Percentiles rank a stretch among this genome's conserved stretches.
These are phyloP conservation scores for Heterodera schachtii DNA, from an alignment of 1,140 invertebrate species.

Conservation along the genomic window DNA sequence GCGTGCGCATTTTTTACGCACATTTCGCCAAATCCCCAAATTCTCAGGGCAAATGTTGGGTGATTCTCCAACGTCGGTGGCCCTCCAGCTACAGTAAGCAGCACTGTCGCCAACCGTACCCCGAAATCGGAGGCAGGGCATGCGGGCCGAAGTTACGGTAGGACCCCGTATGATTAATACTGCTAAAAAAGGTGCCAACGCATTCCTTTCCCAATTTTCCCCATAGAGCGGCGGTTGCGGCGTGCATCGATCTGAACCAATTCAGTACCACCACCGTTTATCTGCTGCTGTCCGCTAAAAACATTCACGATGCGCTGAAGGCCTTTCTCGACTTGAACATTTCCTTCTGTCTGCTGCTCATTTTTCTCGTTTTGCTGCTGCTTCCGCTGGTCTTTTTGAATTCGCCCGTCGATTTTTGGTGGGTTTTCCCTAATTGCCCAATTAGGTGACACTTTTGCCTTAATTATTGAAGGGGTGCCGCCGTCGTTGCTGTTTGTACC, in stretches of 20 bases:
- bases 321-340: slow-evolving; percentile 67
- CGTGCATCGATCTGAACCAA: slow-evolving; percentile 72
- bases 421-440: slow-evolving; percentile 36
- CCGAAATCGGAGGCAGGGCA: slow-evolving; percentile 73
- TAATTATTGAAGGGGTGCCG: slow-evolving; percentile 67
- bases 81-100: slow-evolving; percentile 69
- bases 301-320: slow-evolving; percentile 69
- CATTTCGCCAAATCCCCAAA: neutral
- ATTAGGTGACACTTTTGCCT: slow-evolving; percentile 63
- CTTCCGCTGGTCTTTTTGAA: slow-evolving; percentile 75
- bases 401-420: slow-evolving; percentile 77
- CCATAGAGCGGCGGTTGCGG: slow-evolving; percentile 68
- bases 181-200: no score
- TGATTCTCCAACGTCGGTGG: slow-evolving; percentile 74
- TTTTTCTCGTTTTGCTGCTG: slow-evolving; percentile 72
- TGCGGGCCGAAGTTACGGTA: slow-evolving; percentile 72
- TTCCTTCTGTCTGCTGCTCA: slow-evolving; percentile 74
- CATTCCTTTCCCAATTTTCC: neutral
- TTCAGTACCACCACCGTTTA: slow-evolving; percentile 77
- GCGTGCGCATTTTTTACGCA: neutral
- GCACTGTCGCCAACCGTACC: slow-evolving; percentile 72
- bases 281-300: slow-evolving; percentile 74
- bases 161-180: neutral
- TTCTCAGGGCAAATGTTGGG: slow-evolving; percentile 72
- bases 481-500: slow-evolving; percentile 50